A percentile compares a stretch with the other conserved stretches of the same genome.
These are phyloP conservation scores for Mugil cephalus DNA, from an alignment of 2,113 vertebrate species.

Conservation along the genomic window DNA sequence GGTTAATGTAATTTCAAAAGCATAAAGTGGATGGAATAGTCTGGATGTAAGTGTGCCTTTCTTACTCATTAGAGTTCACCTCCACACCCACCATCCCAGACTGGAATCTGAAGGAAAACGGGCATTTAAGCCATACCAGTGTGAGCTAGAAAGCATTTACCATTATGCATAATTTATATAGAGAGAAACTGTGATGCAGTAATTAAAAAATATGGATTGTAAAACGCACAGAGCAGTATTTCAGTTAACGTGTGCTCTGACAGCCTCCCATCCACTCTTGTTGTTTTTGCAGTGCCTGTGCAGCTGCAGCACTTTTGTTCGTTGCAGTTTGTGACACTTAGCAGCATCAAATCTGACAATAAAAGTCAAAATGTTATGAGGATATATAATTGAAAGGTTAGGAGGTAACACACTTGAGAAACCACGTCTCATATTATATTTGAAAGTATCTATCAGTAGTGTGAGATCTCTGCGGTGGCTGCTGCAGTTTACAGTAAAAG, in stretches of 20 bases:
- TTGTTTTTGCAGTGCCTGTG: constrained; percentile 24
- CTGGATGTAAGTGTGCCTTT: constrained; percentile 55
- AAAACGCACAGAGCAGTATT: constrained; percentile 20
- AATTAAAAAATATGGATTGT: constrained; percentile 45
- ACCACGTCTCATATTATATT: constrained; percentile 55
- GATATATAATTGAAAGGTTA: constrained; percentile 67
- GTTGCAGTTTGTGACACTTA: constrained; percentile 65
- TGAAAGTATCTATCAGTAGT: constrained; percentile 57
- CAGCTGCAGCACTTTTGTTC: constrained; percentile 27
- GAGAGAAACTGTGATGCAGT: constrained; percentile 25
- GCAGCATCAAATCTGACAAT: constrained; percentile 66
- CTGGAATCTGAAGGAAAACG: constrained; percentile 54
- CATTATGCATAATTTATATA: constrained; percentile 47
- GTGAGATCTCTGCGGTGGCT: constrained; percentile 44
- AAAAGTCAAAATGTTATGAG: constrained; percentile 50
- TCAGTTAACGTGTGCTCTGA: constrained; percentile 18
- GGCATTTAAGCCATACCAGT: constrained; percentile 34
- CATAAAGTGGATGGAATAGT: constrained; percentile 69
- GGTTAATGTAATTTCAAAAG: constrained; percentile 81
- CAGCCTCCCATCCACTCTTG: constrained; percentile 16
- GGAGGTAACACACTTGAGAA: constrained; percentile 53
- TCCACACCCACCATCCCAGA: constrained; percentile 34
- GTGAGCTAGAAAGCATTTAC: constrained; percentile 36
- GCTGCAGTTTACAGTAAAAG: constrained; percentile 53
- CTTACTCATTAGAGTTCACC: constrained; percentile 64